These are phyloP conservation scores for Phalloptychus januarius DNA, from an alignment of 2,797 vertebrate genomes.

Conservation along the genomic window DNA sequence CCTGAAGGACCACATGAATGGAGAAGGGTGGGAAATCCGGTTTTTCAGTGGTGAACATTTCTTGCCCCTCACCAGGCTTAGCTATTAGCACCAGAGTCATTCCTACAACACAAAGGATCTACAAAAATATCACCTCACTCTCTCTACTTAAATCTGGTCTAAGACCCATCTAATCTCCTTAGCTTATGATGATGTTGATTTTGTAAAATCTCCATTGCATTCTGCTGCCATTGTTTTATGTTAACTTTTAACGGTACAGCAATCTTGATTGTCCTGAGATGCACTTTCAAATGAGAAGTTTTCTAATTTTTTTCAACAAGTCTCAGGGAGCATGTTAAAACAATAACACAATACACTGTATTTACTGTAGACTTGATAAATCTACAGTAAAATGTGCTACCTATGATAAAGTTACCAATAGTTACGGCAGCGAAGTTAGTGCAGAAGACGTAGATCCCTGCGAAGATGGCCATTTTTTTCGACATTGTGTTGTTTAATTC, in stretches of 20 bases:
- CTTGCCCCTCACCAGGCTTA: not conserved
- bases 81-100: not conserved
- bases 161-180: too few species aligned
- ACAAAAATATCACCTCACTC: too few species aligned
- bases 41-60: rapidly evolving
- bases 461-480: rapidly evolving
- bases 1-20: not conserved
- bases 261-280: too few species aligned
- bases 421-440: not conserved
- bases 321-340: not conserved
- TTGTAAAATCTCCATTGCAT: too few species aligned
- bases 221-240: too few species aligned
- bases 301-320: not conserved
- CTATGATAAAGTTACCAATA: not conserved
- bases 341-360: not conserved
- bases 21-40: not conserved
- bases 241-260: too few species aligned
- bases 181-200: too few species aligned
- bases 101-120: slow-evolving; percentile 10
- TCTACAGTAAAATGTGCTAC: not conserved
- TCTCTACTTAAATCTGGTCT: too few species aligned
- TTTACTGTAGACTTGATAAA: not conserved
- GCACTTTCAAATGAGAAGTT: too few species aligned
- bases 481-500: not conserved
- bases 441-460: not conserved